phyloP scores from a whole-genome alignment of 2,888 invertebrate genomes.

The Leptogaster cylindrica region DNA sequence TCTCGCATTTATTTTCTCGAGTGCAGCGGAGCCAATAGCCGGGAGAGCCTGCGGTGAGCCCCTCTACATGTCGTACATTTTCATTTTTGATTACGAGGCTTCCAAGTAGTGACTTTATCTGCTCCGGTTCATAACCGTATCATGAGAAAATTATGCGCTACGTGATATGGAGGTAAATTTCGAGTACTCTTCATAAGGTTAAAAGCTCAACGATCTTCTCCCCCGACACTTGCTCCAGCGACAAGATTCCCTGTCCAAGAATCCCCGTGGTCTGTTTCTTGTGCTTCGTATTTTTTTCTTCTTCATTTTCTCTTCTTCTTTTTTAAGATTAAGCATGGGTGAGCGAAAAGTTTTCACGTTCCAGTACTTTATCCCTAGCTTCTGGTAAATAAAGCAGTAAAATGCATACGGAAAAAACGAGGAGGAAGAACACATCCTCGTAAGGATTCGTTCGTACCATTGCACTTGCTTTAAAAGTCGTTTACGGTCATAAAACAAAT shows the following conservation, averaged over 20 bases:
- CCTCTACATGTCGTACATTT: conserved; percentile 43
- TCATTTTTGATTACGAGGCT: conserved; percentile 43
- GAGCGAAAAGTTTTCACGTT: conserved; percentile 34
- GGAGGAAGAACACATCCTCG: not conserved
- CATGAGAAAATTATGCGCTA: conserved; percentile 45
- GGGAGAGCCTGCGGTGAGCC: conserved; percentile 10
- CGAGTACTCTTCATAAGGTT: conserved; percentile 27
- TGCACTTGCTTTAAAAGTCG: conserved; percentile 16
- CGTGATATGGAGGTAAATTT: conserved; percentile 44
- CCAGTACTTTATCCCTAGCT: conserved; percentile 33
- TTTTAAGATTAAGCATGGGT: not conserved
- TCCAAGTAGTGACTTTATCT: conserved; percentile 43
- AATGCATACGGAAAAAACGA: conserved; percentile 7
- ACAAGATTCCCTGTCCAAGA: not conserved
- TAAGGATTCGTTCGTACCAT: not conserved
- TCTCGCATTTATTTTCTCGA: conserved; percentile 17
- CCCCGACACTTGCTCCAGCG: conserved; percentile 3
- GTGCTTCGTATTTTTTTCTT: too few relatives aligned
- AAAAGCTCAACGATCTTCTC: conserved; percentile 14
- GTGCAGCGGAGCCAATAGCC: conserved; percentile 30
- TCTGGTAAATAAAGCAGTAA: conserved; percentile 26
- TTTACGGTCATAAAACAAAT: not conserved
- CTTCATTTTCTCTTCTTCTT: too few relatives aligned
- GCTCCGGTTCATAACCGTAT: conserved; percentile 44
- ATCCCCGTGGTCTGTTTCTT: not conserved